phyloP scores from a whole-genome alignment of 2,113 vertebrate genomes.

The Panurus biarmicus region DNA sequence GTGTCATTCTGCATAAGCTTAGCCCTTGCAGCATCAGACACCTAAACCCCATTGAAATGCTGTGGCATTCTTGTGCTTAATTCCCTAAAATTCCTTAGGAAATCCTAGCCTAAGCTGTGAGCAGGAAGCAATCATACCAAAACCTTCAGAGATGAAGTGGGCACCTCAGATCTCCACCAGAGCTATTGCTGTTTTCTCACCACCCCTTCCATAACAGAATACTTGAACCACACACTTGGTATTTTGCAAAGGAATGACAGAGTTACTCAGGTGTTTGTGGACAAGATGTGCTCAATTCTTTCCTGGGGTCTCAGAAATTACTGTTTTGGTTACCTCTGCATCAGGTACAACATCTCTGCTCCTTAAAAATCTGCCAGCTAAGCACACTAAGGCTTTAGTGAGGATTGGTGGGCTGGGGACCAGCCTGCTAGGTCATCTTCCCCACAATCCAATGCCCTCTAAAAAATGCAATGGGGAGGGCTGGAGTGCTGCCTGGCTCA shows the following conservation, averaged over 20 bases:
- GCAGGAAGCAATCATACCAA: background rate
- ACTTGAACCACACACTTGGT: background rate
- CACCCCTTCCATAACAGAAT: background rate
- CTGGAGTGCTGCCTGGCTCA: background rate
- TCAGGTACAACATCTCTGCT: background rate
- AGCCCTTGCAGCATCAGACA: background rate
- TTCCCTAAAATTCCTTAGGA: background rate
- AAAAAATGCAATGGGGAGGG: background rate
- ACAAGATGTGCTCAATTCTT: background rate
- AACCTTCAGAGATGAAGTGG: background rate
- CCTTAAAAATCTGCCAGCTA: background rate
- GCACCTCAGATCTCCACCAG: background rate
- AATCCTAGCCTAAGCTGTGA: background rate
- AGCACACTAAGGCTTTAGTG: background rate
- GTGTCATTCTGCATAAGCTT: background rate
- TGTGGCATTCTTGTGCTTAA: background rate
- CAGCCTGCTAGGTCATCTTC: background rate
- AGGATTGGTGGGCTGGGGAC: background rate
- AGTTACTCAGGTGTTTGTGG: background rate
- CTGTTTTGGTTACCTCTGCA: background rate
- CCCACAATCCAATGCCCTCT: background rate
- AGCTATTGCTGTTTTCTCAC: background rate
- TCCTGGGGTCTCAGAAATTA: background rate
- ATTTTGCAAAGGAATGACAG: background rate
- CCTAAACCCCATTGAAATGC: background rate